Percentiles rank a stretch among this genome's conserved stretches.
These are phyloP conservation scores for Umimayanthus chanpuru DNA, from an alignment of 92 coral and sea anemone genomes.

Conservation along the genomic window DNA sequence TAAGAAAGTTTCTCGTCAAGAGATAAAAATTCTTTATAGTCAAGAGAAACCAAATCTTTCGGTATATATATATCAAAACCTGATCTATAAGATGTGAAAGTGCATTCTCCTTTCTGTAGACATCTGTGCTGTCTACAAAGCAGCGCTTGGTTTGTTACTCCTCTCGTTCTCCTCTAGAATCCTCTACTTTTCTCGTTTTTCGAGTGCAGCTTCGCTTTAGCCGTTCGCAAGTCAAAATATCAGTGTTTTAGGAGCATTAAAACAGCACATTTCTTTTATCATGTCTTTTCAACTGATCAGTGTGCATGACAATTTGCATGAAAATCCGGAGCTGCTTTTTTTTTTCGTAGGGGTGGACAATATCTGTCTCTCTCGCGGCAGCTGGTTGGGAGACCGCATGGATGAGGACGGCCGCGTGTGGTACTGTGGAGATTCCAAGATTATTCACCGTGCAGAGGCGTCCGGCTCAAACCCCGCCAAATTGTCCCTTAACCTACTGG, in stretches of 20 bases:
- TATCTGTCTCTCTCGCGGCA: slow-evolving; percentile 65
- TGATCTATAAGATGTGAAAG: not conserved
- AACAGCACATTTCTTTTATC: too few relatives aligned
- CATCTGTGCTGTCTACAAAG: not conserved
- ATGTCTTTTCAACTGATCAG: too few relatives aligned
- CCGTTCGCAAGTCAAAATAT: too few relatives aligned
- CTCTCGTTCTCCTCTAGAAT: too few relatives aligned
- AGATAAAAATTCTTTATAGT: too few relatives aligned
- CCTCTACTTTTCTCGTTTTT: too few relatives aligned
- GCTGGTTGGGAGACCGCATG: slow-evolving; percentile 86
- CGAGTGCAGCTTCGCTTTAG: too few relatives aligned
- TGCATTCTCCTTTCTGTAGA: not conserved
- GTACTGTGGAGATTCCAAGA: slow-evolving; percentile 88
- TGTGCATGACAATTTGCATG: too few relatives aligned
- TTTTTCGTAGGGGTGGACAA: slow-evolving; percentile 51
- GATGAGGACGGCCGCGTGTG: slow-evolving; percentile 81
- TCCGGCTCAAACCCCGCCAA: slow-evolving; percentile 94
- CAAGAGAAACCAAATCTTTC: not conserved
- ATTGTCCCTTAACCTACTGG: slow-evolving; percentile 83
- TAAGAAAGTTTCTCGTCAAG: too few relatives aligned
- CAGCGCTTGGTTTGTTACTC: not conserved
- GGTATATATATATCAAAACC: not conserved
- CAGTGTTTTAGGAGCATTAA: too few relatives aligned
- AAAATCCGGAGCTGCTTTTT: not conserved
- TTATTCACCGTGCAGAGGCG: slow-evolving; percentile 81